Conservation (phyloP, 2,113 vertebrate species). For the Bufo bufo region DNA sequence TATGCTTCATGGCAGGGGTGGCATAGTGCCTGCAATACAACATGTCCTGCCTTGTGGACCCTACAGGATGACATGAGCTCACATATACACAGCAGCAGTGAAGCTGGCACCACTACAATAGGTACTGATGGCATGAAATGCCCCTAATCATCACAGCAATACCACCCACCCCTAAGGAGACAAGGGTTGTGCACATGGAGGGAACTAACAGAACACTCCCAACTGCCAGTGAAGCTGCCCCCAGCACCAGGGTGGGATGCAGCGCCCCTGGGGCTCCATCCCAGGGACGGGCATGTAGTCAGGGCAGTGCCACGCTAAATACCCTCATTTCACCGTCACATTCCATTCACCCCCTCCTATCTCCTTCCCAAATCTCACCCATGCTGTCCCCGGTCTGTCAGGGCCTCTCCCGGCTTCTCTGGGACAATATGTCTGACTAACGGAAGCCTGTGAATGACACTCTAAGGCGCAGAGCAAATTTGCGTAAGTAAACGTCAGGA, state of each 20-base stretch:
- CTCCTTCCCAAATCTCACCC: constrained; percentile 23
- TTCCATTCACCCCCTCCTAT: background rate
- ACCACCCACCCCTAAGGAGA: background rate
- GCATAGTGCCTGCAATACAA: too few relatives aligned
- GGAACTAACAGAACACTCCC: background rate
- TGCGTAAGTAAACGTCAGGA: constrained; percentile 27
- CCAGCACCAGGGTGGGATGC: constrained; percentile 6
- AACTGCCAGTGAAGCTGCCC: background rate
- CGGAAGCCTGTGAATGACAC: constrained; percentile 46
- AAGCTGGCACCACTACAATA: too few relatives aligned
- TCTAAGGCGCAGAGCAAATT: constrained; percentile 30
- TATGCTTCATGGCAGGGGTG: too few relatives aligned
- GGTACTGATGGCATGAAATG: too few relatives aligned
- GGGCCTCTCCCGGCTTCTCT: constrained; percentile 56
- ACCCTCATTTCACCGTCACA: background rate
- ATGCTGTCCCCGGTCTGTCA: constrained; percentile 54
- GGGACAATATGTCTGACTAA: constrained; percentile 59
- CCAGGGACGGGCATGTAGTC: too few relatives aligned
- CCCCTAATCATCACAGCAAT: too few relatives aligned
- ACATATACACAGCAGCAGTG: too few relatives aligned
- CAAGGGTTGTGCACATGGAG: background rate
- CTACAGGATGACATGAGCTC: too few relatives aligned
- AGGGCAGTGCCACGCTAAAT: background rate
- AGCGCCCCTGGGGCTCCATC: too few relatives aligned
- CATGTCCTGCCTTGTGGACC: too few relatives aligned